Conservation (phyloP, 2,888 invertebrate species). For the Mesoligia furuncula region DNA sequence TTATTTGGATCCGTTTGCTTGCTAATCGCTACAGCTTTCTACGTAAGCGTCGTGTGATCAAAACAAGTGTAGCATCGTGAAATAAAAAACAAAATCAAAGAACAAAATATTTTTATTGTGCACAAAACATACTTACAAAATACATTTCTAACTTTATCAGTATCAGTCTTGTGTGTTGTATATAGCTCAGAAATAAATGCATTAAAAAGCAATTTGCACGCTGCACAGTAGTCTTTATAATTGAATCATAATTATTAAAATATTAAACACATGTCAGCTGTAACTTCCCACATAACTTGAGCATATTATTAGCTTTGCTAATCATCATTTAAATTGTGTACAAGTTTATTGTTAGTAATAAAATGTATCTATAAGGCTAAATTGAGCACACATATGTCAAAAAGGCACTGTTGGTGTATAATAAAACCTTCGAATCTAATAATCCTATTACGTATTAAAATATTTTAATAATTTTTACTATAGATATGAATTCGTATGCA, state of each 20-base stretch:
- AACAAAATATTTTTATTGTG: constrained; percentile 89
- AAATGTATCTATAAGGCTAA: constrained; percentile 37
- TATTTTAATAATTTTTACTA: constrained; percentile 14
- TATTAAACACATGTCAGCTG: constrained; percentile 73
- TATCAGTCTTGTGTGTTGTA: constrained; percentile 91
- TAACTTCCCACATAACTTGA: constrained; percentile 81
- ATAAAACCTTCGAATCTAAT: constrained; percentile 26
- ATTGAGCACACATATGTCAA: constrained; percentile 57
- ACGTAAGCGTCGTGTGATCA: constrained; percentile 60
- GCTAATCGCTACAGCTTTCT: constrained; percentile 73
- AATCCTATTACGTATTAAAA: constrained; percentile 38
- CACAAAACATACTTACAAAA: constrained; percentile 89
- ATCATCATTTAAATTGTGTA: constrained; percentile 11
- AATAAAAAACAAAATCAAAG: constrained; percentile 85
- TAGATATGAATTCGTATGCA: constrained; percentile 43
- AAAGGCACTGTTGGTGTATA: constrained; percentile 45
- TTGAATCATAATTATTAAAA: constrained; percentile 67
- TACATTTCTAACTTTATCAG: constrained; percentile 87
- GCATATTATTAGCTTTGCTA: constrained; percentile 66
- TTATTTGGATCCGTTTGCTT: constrained; percentile 81
- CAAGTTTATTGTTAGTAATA: constrained; percentile 18
- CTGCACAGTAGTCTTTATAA: constrained; percentile 67
- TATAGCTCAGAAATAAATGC: constrained; percentile 89
- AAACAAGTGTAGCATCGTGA: constrained; percentile 67
- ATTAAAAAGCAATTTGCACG: constrained; percentile 83